Evolutionary conservation across 2,797 vertebrate genomes (phyloP).

Genomic region (Anguilla pacifica): DNA sequence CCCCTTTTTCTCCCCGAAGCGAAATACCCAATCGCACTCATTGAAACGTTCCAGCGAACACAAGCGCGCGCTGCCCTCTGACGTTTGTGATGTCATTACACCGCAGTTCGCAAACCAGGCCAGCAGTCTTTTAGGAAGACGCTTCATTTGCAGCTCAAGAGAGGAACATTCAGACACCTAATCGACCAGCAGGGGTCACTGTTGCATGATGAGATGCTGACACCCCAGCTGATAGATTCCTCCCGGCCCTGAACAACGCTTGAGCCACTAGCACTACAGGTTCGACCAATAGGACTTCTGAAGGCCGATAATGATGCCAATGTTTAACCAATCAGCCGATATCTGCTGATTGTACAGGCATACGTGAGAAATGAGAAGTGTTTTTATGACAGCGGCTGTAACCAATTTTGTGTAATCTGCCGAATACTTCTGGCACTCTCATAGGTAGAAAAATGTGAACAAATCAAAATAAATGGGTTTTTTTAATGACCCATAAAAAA

Average conservation of each 20-base stretch:
- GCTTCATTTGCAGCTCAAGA: not conserved
- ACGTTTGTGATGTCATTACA: not conserved
- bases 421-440: too few relatives aligned
- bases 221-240: not conserved
- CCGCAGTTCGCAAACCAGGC: too few relatives aligned
- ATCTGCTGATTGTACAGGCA: not conserved
- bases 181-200: not conserved
- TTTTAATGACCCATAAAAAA: not conserved
- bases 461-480: not conserved
- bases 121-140: not conserved
- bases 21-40: not conserved
- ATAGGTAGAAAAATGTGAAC: not conserved
- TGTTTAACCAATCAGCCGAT: not conserved
- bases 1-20: not conserved
- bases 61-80: not conserved
- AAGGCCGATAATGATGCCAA: not conserved
- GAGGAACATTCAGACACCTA: not conserved
- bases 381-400: too few relatives aligned
- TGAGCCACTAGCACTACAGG: not conserved
- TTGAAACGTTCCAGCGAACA: not conserved
- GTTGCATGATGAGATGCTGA: not conserved
- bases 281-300: not conserved
- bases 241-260: not conserved
- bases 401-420: too few relatives aligned
- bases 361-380: not conserved